phyloP scores from a whole-genome alignment of 1,140 invertebrate genomes.

The Myzus persicae region DNA sequence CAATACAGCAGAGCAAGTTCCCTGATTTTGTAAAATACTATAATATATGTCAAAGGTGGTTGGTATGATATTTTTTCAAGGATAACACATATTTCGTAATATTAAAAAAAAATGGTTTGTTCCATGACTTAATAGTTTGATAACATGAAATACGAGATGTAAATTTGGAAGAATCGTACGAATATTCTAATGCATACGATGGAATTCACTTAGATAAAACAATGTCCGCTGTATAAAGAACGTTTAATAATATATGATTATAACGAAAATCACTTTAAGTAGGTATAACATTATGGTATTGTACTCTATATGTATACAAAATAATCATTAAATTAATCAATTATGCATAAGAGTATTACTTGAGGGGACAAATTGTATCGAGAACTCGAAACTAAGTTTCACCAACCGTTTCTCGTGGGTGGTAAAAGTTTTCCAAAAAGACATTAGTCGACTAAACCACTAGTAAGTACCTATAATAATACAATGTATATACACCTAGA shows the following conservation, averaged over 20 bases:
- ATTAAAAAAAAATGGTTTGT: no score
- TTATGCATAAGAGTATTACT: neutral
- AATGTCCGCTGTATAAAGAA: neutral
- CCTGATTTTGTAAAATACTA: no score
- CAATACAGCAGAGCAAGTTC: no score
- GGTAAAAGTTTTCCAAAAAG: neutral
- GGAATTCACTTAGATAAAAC: neutral
- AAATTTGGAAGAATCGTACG: neutral
- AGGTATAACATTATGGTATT: neutral
- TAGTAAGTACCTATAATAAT: neutral
- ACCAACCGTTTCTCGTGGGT: neutral
- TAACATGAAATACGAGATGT: no score
- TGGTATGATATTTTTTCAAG: neutral
- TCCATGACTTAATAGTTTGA: no score
- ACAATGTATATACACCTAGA: neutral
- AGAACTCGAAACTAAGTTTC: neutral
- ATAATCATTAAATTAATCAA: neutral
- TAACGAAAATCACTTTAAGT: neutral
- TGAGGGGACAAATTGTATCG: neutral
- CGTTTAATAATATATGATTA: neutral
- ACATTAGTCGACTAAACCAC: conserved; percentile 9
- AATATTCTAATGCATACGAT: neutral
- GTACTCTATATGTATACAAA: neutral
- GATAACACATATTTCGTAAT: neutral
- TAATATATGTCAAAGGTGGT: no score